These are phyloP conservation scores for Ornithorhynchus anatinus DNA, from an alignment of 2,113 vertebrate species.

Conservation along the genomic window DNA sequence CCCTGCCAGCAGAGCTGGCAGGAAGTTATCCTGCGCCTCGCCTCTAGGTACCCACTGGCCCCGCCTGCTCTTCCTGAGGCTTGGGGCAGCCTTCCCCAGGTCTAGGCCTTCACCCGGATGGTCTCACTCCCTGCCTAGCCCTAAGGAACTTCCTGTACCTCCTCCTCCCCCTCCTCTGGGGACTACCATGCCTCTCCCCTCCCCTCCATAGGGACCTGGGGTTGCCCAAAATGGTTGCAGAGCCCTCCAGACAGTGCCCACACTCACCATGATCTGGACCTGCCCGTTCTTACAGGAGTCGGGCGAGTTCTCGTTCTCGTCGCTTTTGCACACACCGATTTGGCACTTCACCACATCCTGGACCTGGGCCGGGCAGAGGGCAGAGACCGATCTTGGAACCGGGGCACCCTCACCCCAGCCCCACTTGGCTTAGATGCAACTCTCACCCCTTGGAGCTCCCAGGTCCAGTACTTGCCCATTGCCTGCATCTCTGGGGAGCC, in stretches of 20 bases:
- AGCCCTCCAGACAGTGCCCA: neutral
- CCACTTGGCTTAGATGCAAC: neutral
- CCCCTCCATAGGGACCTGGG: neutral
- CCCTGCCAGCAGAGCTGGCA: neutral
- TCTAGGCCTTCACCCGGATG: neutral
- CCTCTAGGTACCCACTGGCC: neutral
- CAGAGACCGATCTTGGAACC: neutral
- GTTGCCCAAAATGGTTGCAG: neutral
- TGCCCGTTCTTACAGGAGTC: conserved; percentile 99
- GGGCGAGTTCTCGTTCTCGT: conserved; percentile 96
- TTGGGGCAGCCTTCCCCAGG: neutral
- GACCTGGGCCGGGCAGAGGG: conserved; percentile 74
- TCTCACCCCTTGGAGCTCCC: neutral
- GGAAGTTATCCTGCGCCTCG: neutral
- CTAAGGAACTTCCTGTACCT: neutral
- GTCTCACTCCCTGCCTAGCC: neutral
- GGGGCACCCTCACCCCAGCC: accelerated
- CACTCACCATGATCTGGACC: conserved; percentile 98
- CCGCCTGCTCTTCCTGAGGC: neutral
- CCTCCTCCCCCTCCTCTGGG: too few species aligned
- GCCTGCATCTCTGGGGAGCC: neutral
- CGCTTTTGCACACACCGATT: conserved; percentile 90
- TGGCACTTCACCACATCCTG: conserved; percentile 96
- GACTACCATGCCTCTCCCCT: too few species aligned
- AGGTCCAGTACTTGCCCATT: neutral